Evolutionary conservation across 35 echinoderm and acorn worm genomes (phyloP).

Genomic region (Patiria miniata): DNA sequence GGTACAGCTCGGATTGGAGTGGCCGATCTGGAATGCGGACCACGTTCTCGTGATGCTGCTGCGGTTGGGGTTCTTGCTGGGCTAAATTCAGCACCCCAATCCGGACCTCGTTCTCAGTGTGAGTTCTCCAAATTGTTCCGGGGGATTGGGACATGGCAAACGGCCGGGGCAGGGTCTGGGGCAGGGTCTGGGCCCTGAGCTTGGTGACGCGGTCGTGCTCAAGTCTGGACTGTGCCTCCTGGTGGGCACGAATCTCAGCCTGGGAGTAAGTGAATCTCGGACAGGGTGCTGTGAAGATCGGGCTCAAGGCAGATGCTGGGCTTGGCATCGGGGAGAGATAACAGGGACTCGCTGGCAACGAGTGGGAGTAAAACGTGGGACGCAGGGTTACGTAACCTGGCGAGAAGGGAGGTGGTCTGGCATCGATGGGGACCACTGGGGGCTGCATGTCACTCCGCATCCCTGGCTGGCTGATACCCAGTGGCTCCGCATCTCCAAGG

Average conservation of each 20-base stretch:
- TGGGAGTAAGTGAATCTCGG: conserved; percentile 91
- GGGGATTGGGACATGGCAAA: conserved; percentile 69
- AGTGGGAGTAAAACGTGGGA: conserved; percentile 83
- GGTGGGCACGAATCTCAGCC: conserved; percentile 76
- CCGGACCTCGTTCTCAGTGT: conserved; percentile 81
- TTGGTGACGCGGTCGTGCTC: conserved; percentile 83
- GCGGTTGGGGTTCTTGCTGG: conserved; percentile 35
- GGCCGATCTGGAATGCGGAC: conserved; percentile 86
- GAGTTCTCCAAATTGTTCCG: conserved; percentile 75
- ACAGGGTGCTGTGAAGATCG: conserved; percentile 66
- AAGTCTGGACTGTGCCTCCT: conserved; percentile 67
- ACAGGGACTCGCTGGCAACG: conserved; percentile 87
- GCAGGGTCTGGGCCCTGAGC: conserved; percentile 55
- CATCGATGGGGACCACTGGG: conserved; percentile 6
- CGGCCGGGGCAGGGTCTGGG: neutral
- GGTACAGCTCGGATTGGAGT: conserved; percentile 80
- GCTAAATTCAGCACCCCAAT: conserved; percentile 71
- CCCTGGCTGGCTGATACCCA: conserved; percentile 29
- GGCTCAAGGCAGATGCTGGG: conserved; percentile 78
- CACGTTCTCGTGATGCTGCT: conserved; percentile 36
- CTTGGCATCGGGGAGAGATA: conserved; percentile 90
- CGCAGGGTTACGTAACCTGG: conserved; percentile 2
- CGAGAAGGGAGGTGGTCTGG: conserved; percentile 4
- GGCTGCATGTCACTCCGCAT: neutral
- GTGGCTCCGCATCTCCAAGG: conserved; percentile 73